These are phyloP conservation scores for Chascanopsetta lugubris DNA, from an alignment of 2,113 vertebrate genomes.

Conservation along the genomic window DNA sequence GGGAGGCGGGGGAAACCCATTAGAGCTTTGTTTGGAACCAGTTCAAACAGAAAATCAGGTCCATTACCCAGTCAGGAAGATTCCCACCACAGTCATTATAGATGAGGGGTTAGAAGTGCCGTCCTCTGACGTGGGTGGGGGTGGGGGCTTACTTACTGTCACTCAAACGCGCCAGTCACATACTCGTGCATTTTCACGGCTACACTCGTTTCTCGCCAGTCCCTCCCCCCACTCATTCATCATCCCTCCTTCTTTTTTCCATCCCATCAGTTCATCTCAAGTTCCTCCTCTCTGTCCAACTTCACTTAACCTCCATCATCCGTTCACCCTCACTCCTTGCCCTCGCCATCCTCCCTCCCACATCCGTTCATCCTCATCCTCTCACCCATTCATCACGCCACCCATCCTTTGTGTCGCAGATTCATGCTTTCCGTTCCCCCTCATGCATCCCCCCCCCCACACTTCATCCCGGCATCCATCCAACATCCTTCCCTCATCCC, in stretches of 20 bases:
- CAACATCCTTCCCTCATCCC: not conserved
- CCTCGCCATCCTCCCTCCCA: not conserved
- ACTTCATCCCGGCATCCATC: not conserved
- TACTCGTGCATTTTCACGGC: too few species aligned
- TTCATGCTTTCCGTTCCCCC: too few species aligned
- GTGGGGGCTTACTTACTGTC: too few species aligned
- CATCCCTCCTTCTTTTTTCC: not conserved
- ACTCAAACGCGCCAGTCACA: too few species aligned
- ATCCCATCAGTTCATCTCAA: too few species aligned
- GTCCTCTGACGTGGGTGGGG: too few species aligned
- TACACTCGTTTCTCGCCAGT: not conserved
- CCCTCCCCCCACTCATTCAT: not conserved
- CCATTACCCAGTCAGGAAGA: conserved; percentile 14
- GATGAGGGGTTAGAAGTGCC: too few species aligned
- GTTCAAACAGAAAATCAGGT: conserved; percentile 2
- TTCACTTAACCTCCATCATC: not conserved
- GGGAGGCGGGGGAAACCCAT: too few species aligned
- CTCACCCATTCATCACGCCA: too few species aligned
- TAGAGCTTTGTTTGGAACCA: conserved; percentile 5
- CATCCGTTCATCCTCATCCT: not conserved
- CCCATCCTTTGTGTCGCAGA: too few species aligned
- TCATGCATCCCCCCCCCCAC: too few species aligned
- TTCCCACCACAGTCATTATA: conserved; percentile 8
- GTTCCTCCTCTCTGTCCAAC: too few species aligned
- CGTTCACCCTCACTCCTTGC: not conserved